Conservation (phyloP, 2,888 invertebrate genomes). For the Macrophya alboannulata region DNA sequence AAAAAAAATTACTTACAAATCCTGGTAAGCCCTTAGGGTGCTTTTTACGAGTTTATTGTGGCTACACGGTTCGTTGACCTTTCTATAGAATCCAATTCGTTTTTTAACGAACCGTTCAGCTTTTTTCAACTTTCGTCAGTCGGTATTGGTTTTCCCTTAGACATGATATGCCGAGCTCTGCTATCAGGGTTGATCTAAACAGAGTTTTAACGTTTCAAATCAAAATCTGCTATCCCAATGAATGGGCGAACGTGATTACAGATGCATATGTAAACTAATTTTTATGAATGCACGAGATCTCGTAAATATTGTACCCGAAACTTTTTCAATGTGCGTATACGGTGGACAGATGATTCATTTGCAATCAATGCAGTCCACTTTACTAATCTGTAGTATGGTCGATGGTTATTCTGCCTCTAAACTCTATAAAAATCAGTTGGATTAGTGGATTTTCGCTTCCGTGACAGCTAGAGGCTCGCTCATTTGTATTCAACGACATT, state of each 20-base stretch:
- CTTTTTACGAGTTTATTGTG: slow-evolving; percentile 34
- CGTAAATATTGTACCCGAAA: neutral
- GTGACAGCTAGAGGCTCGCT: slow-evolving; percentile 31
- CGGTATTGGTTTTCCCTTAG: slow-evolving; percentile 3
- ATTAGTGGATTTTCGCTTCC: slow-evolving; percentile 38
- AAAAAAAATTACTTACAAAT: slow-evolving; percentile 57
- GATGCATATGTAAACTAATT: neutral
- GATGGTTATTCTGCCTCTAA: slow-evolving; percentile 2
- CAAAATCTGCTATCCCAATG: slow-evolving; percentile 15
- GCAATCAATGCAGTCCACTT: neutral
- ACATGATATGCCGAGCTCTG: neutral
- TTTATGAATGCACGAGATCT: neutral
- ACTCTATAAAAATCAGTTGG: slow-evolving; percentile 14
- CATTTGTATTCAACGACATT: slow-evolving; percentile 52
- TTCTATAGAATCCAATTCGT: slow-evolving; percentile 26
- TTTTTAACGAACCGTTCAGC: slow-evolving; percentile 34
- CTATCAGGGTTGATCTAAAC: neutral
- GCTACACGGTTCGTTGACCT: slow-evolving; percentile 27
- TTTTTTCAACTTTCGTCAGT: neutral
- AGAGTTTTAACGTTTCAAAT: slow-evolving; percentile 35
- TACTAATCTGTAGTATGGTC: slow-evolving; percentile 3
- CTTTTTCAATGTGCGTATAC: neutral
- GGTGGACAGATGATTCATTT: neutral
- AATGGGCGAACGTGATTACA: neutral
- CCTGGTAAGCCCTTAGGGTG: slow-evolving; percentile 50